phyloP scores from a whole-genome alignment of 1,140 invertebrate species.

The Bombus impatiens region DNA sequence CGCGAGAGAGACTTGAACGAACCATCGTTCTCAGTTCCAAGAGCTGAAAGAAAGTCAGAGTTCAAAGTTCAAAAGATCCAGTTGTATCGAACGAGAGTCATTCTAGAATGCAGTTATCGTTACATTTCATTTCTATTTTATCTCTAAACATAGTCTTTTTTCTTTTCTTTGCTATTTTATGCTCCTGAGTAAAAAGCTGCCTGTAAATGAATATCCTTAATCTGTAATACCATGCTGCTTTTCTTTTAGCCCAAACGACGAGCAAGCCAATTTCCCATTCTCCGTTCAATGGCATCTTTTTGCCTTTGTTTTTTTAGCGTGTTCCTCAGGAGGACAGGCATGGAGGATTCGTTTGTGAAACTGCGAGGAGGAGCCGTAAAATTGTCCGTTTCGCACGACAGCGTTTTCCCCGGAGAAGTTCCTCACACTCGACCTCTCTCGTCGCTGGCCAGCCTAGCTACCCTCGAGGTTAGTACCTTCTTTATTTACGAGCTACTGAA shows the following conservation, averaged over 20 bases:
- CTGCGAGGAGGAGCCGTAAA: slow-evolving; percentile 75
- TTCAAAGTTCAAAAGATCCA: too few species aligned
- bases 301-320: slow-evolving; percentile 64
- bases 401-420: slow-evolving; percentile 87
- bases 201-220: not conserved
- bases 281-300: not conserved
- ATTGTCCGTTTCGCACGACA: slow-evolving; percentile 90
- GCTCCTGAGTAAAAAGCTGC: too few species aligned
- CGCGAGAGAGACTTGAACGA: too few species aligned
- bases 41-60: too few species aligned
- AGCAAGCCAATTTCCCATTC: not conserved
- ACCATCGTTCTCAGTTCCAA: too few species aligned
- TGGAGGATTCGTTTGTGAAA: slow-evolving; percentile 76
- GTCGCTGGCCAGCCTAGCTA: slow-evolving; percentile 76
- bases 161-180: not conserved
- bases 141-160: too few species aligned
- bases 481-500: slow-evolving; percentile 36
- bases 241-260: not conserved
- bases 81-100: too few species aligned
- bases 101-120: too few species aligned
- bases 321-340: slow-evolving; percentile 69
- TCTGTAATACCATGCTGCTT: not conserved
- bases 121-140: too few species aligned
- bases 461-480: slow-evolving; percentile 76
- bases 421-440: slow-evolving; percentile 78